Conservation (phyloP, 2,113 vertebrate genomes). For the Cyprinus carpio region DNA sequence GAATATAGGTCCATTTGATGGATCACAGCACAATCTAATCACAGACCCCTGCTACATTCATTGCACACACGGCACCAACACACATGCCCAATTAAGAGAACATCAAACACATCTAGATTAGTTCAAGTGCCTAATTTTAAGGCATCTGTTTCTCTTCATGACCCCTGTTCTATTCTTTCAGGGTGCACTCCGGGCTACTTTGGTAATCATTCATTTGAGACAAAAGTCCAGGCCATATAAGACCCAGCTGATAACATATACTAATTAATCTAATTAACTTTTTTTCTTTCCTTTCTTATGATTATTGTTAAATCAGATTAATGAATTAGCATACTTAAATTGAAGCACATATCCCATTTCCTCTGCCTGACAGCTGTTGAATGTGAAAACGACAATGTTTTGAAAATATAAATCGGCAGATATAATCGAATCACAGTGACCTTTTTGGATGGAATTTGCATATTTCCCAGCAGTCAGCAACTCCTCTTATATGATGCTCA, state of each 20-base stretch:
- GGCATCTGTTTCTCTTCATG: background rate
- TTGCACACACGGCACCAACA: background rate
- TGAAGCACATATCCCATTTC: conserved; percentile 55
- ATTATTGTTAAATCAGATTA: conserved; percentile 64
- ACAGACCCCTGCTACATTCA: conserved; percentile 39
- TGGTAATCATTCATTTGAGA: conserved; percentile 32
- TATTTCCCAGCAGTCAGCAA: conserved; percentile 69
- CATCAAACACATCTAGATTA: conserved; percentile 14
- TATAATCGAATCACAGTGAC: conserved; percentile 68
- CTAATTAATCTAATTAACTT: background rate
- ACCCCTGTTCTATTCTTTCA: background rate
- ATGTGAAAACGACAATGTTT: conserved; percentile 63
- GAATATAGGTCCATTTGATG: conserved; percentile 63
- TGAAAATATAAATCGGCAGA: conserved; percentile 62
- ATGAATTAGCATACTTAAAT: conserved; percentile 72
- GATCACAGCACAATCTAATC: conserved; percentile 67
- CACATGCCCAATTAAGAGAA: background rate
- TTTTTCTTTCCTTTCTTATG: conserved; percentile 7
- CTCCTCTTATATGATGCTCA: conserved; percentile 64
- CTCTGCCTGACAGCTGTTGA: conserved; percentile 72
- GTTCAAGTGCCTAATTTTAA: conserved; percentile 20
- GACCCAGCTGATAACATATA: conserved; percentile 20
- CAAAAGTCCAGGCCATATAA: background rate
- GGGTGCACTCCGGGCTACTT: background rate
- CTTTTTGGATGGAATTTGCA: conserved; percentile 43